Conservation (phyloP, 2,113 vertebrate genomes). For the Sigmodon hispidus region DNA sequence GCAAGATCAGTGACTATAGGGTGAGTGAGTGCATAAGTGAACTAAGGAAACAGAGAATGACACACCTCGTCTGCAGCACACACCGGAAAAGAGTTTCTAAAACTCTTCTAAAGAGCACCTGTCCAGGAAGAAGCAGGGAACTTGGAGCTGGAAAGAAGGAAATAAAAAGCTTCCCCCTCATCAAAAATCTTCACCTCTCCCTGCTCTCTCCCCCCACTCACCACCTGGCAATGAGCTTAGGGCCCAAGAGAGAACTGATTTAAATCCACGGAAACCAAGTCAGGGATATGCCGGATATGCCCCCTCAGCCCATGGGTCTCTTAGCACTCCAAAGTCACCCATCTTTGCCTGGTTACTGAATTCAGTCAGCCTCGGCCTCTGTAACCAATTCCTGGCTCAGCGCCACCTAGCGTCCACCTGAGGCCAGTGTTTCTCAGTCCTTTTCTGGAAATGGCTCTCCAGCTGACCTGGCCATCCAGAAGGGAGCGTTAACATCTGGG, state of each 20-base stretch:
- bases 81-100: not conserved
- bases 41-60: not conserved
- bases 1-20: no score
- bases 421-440: fast-evolving
- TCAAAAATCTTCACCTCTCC: not conserved
- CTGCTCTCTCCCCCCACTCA: not conserved
- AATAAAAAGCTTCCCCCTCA: not conserved
- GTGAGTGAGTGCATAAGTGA: not conserved
- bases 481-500: not conserved
- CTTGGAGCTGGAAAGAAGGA: not conserved
- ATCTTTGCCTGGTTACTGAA: not conserved
- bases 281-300: fast-evolving
- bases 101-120: not conserved
- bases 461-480: fast-evolving
- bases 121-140: not conserved
- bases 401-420: not conserved
- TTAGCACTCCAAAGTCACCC: no score
- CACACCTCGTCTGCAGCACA: not conserved
- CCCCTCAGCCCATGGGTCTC: not conserved
- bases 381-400: no score
- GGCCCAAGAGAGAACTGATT: not conserved
- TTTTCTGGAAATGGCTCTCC: not conserved
- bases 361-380: no score
- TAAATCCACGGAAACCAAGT: not conserved
- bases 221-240: not conserved